These are phyloP conservation scores for Salvelinus namaycush DNA, from an alignment of 2,113 vertebrate species.

Conservation along the genomic window DNA sequence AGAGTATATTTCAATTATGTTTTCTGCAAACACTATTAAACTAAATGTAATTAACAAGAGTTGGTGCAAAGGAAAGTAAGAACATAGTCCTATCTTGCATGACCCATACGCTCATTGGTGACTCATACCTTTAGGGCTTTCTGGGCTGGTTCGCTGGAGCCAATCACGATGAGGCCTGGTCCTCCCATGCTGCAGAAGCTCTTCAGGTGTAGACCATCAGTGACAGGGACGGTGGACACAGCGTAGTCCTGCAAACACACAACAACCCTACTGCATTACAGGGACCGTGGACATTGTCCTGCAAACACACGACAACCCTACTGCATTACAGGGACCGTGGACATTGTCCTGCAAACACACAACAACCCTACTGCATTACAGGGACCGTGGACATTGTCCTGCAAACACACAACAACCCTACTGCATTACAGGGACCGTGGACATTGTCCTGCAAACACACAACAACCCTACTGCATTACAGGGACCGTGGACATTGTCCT, in stretches of 20 bases:
- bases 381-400: slow-evolving; percentile 36
- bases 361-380: neutral
- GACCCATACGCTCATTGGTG: too few relatives aligned
- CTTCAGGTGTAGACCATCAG: slow-evolving; percentile 88
- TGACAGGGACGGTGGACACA: slow-evolving; percentile 90
- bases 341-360: slow-evolving; percentile 55
- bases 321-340: neutral
- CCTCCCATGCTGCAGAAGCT: slow-evolving; percentile 98
- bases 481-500: slow-evolving; percentile 36
- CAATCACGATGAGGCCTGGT: slow-evolving; percentile 91
- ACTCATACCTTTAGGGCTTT: slow-evolving; percentile 91
- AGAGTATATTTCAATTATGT: too few relatives aligned
- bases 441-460: slow-evolving; percentile 55
- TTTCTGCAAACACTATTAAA: too few relatives aligned
- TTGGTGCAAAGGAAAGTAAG: too few relatives aligned
- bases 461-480: neutral
- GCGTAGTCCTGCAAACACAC: slow-evolving; percentile 80
- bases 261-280: neutral
- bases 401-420: slow-evolving; percentile 38
- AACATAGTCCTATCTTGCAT: too few relatives aligned
- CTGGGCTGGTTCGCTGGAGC: slow-evolving; percentile 93
- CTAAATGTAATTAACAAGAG: too few relatives aligned
- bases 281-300: slow-evolving; percentile 36
- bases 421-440: neutral
- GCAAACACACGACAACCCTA: slow-evolving; percentile 38